These are phyloP conservation scores for Nemoura dubitans DNA, from an alignment of 2,888 invertebrate species.

Conservation along the genomic window DNA sequence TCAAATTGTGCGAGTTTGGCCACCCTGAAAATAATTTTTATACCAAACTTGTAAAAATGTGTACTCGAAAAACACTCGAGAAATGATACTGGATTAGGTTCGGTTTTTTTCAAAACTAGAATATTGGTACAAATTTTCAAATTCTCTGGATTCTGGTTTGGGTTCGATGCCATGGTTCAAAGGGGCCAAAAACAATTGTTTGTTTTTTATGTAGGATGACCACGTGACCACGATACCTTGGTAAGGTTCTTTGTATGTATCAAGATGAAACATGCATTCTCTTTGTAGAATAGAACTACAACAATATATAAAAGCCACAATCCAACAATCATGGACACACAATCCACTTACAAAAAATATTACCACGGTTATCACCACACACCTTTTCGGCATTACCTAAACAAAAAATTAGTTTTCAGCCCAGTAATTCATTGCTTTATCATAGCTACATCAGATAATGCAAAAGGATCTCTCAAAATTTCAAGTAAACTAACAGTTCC, in stretches of 20 bases:
- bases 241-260: not conserved
- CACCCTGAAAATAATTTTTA: too few species aligned
- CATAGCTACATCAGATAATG: not conserved
- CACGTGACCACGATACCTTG: not conserved
- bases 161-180: not conserved
- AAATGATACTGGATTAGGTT: too few species aligned
- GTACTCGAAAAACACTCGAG: too few species aligned
- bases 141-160: too few species aligned
- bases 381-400: not conserved
- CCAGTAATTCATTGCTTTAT: not conserved
- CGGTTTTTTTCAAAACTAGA: too few species aligned
- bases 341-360: not conserved
- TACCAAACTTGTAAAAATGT: too few species aligned
- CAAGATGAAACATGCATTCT: not conserved
- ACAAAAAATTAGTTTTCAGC: not conserved
- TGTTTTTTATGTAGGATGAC: too few species aligned
- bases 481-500: not conserved
- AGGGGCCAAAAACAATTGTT: not conserved
- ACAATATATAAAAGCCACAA: not conserved
- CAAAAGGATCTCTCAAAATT: not conserved
- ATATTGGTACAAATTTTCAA: too few species aligned
- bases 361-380: not conserved
- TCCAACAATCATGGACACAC: not conserved
- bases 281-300: not conserved
- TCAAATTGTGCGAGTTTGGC: too few species aligned